Percentiles rank a stretch among this genome's conserved stretches.
Evolutionary conservation across 2,797 vertebrate species (phyloP).

Genomic region (Sebastes trivittatus): DNA sequence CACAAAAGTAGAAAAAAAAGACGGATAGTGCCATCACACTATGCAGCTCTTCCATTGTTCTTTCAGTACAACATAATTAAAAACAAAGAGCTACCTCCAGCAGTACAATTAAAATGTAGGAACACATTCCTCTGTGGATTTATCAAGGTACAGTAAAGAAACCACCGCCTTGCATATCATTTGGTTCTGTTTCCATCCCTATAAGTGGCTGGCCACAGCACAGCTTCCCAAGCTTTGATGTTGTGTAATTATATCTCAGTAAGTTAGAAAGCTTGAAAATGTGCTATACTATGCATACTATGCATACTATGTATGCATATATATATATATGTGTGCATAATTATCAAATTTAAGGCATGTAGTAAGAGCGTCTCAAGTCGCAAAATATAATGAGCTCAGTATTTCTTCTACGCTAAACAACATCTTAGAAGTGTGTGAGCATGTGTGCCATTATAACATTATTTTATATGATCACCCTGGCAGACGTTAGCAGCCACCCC

Average conservation of each 20-base stretch:
- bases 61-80: neutral
- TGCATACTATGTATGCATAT: neutral
- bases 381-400: neutral
- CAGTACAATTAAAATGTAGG: neutral
- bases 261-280: neutral
- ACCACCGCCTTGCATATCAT: neutral
- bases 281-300: neutral
- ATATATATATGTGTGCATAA: neutral
- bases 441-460: neutral
- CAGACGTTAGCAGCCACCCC: conserved; percentile 43
- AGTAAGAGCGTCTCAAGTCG: neutral
- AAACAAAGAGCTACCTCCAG: neutral
- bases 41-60: neutral
- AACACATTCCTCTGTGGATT: neutral
- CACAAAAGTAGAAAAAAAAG: neutral
- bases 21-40: neutral
- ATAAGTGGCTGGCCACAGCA: neutral
- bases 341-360: neutral
- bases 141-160: conserved; percentile 9
- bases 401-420: neutral
- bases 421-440: neutral
- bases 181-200: neutral
- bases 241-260: conserved; percentile 8
- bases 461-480: conserved; percentile 31
- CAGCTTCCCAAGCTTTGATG: conserved; percentile 30